phyloP scores from a whole-genome alignment of 2,113 vertebrate genomes.

The Salminus brasiliensis region DNA sequence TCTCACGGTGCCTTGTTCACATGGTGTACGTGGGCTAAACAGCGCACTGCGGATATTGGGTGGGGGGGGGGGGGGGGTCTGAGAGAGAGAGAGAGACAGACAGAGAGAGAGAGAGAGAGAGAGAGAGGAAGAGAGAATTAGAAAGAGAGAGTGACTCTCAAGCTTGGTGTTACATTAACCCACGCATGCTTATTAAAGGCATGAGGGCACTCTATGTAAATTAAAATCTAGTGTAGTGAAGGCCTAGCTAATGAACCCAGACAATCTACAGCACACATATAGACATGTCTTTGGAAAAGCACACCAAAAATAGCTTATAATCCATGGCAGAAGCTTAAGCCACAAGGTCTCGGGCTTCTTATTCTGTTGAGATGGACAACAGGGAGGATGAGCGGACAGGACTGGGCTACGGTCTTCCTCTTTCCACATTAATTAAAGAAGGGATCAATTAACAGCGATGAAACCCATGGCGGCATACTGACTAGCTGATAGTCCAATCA shows the following conservation, averaged over 20 bases:
- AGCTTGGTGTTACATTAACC: slow-evolving; percentile 65
- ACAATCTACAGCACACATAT: slow-evolving; percentile 62
- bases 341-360: slow-evolving; percentile 65
- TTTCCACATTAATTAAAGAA: slow-evolving; percentile 83
- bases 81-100: too few species aligned
- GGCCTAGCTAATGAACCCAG: slow-evolving; percentile 70
- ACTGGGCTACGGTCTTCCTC: slow-evolving; percentile 74
- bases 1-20: slow-evolving; percentile 29
- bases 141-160: slow-evolving; percentile 50
- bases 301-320: slow-evolving; percentile 68
- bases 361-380: slow-evolving; percentile 77
- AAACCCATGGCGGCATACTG: slow-evolving; percentile 75
- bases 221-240: slow-evolving; percentile 65
- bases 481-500: slow-evolving; percentile 77
- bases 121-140: slow-evolving; percentile 5
- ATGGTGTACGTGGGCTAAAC: slow-evolving; percentile 49
- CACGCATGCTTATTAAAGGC: slow-evolving; percentile 70
- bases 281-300: slow-evolving; percentile 61
- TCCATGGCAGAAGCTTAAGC: slow-evolving; percentile 64
- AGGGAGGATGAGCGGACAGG: slow-evolving; percentile 71
- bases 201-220: slow-evolving; percentile 70
- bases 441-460: slow-evolving; percentile 82
- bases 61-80: slow-evolving; percentile 59
- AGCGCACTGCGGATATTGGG: slow-evolving; percentile 46
- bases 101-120: slow-evolving; percentile 11